Percentiles rank a stretch among this genome's conserved stretches.
phyloP scores from a whole-genome alignment of 2,888 invertebrate species.

The Chorisops tibialis region DNA sequence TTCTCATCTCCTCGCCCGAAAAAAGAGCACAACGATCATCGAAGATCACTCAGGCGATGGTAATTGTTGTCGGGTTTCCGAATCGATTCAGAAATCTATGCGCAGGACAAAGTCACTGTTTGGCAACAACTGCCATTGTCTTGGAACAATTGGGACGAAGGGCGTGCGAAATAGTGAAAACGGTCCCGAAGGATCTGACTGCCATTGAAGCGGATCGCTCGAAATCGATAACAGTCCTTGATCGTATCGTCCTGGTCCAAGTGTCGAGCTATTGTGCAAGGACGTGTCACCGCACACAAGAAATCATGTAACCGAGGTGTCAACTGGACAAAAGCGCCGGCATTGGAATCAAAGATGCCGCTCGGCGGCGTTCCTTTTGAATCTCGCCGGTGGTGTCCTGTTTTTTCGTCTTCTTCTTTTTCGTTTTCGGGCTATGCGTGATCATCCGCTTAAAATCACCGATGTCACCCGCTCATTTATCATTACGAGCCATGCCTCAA shows the following conservation, averaged over 20 bases:
- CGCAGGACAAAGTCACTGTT: slow-evolving; percentile 25
- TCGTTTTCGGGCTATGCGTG: not conserved
- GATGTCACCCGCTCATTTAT: slow-evolving; percentile 22
- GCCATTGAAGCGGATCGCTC: not conserved
- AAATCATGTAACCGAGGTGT: slow-evolving; percentile 44
- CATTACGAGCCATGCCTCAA: slow-evolving; percentile 12
- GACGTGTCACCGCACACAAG: slow-evolving; percentile 18
- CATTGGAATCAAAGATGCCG: slow-evolving; percentile 48
- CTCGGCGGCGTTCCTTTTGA: slow-evolving; percentile 49
- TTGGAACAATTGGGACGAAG: slow-evolving; percentile 5
- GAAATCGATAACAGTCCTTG: not conserved
- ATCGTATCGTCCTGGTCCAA: slow-evolving; percentile 2
- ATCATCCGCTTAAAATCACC: slow-evolving; percentile 24
- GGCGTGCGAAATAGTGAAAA: slow-evolving; percentile 21
- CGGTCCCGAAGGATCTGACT: not conserved
- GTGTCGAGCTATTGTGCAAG: slow-evolving; percentile 11
- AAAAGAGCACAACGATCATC: not conserved
- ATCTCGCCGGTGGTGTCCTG: slow-evolving; percentile 48
- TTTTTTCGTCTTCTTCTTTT: slow-evolving; percentile 21
- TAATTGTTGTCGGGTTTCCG: slow-evolving; percentile 10
- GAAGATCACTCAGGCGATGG: not conserved
- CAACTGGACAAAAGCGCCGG: slow-evolving; percentile 51
- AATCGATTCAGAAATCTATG: too few relatives aligned
- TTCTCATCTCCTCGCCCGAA: slow-evolving; percentile 16
- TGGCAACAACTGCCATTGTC: slow-evolving; percentile 29